Evolutionary conservation across 2,113 vertebrate species (phyloP), one percentile per base, ranked within the genome.

Genomic region (Leptosomus discolor): DNA sequence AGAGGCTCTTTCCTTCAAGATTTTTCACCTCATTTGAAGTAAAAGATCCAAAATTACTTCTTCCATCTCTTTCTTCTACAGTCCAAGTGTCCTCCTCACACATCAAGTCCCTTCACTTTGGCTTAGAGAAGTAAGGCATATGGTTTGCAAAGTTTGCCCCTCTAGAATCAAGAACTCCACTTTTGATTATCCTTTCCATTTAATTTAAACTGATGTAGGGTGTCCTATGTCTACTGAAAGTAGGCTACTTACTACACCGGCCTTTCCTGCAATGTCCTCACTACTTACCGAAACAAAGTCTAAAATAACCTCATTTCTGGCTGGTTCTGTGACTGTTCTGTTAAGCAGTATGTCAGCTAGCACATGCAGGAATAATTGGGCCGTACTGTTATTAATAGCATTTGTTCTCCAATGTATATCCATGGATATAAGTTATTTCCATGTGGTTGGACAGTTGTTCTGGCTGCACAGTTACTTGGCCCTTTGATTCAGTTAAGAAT

Each of bases 401-500:
- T 96, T 95, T 95, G 73, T 94, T 96, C 91, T 96, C 73, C 81
- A 79, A 56, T 82, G 84, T 56, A 39, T 94, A 91, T 87, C 77
- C 74, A 24, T 53, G 80, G 61, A 60, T 94, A 69, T 64, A 91
- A 95, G 92, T 97, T 95, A 88, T 93, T 97, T 97, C 93, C 96
- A 96, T 96, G 92, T 96, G 96, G 90, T 93, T 96, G 93, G 92
- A 95, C 69, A 88, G 77, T 96, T 95, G 81, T 97, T 94, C 94
- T 96, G 95, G 96, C 96, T 96, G 76, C 69, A 24, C 48, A 94
- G 88, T 96, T 96, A 89, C 94, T 97, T 97, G 94, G 92, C 94
- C 85, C 76, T 95, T 96, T 95, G 96, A 96, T 97, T 97, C 88
- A 92, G 91, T 93, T 70, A 95, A 90, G 93, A 97, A 94, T 97